Base-by-base conservation (phyloP, 1,140 invertebrate genomes). In the Drosophila guanche region DNA sequence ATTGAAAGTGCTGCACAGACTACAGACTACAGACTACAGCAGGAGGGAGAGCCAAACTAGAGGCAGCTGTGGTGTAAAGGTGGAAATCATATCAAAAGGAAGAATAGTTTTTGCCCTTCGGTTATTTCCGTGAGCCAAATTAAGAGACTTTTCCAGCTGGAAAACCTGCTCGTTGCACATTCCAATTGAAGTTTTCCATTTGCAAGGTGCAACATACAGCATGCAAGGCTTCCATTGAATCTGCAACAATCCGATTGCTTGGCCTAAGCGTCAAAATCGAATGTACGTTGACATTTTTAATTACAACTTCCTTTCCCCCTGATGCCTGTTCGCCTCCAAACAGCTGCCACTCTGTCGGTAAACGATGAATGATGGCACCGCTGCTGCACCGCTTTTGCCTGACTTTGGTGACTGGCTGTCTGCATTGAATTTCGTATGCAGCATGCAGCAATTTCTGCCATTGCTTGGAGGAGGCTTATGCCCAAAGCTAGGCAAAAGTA, bases 241-340 rank as follows among this genome's bases (percentile, higher is more conserved):
- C 33, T 55, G 14, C 41, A 46, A 61, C 78, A 76, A 67, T 66
- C 48, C 77, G 81, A 85, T 81, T 85, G 83, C 81, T 85, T 55
- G 70, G 67, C 72, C 81, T 79, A 75, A 27, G 25, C 72, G 66
- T 58, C 46, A 22, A 65, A 77, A 77, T 62, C 68, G 69, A 65
- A 68, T 85, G 80, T 85, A 80, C 79, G 66, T 84, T 85, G 80
- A 85, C 76, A 84, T 85, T 85, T 85, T 88, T 85, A 85, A 85
- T 85, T 88, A 88, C 77, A 77, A 12, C 1, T 8, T 8, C 29
- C 29, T 0, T 33, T 10, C 10, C 33, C 10, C 33, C 0, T 0
- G 8, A 3, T 20, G 29, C 7, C 29, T 33, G 10, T 37, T 4
- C 56, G 63, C 78, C 62, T 56, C 66, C 76, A 27, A 50, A 66